Base-by-base conservation (phyloP, 2,113 vertebrate species). In the Periophthalmodon schlosseri region DNA sequence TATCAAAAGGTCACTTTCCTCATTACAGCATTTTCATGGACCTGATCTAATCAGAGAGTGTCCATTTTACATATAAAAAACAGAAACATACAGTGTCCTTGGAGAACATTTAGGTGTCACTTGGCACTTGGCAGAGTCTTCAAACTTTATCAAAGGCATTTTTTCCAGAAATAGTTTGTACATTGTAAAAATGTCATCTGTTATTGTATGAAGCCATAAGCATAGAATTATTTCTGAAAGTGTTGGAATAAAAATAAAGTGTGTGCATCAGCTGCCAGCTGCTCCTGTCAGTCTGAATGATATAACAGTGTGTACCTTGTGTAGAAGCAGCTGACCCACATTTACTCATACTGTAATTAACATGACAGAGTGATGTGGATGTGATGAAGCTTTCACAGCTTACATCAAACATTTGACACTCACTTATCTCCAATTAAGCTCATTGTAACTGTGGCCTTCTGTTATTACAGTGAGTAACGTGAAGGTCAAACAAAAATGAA, bases 1-100 rank as follows among this genome's bases (percentile, higher is more conserved):
- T 49, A 49, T 28, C 36, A 13, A 67, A 67, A 74, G 77, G 77
- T 70, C 63, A 4, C 28, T n/a, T 66, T 70, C 74, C 50, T 79
- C 60, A 69, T 69, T 73, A 78, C 5, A 3, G 21, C 2, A 11
- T 1, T 47, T 14, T 16, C 6, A 39, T 23, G 18, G 33, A 34
- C 60, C 54, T 60, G 21, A 14, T 60, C 12, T 28, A 60, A 60
- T 24, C 39, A 28, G 39, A 46, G 56, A 74, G 69, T 54, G 54
- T 57, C 58, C 15, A 1, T 8, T 16, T 33, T 3, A 14, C 28
- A 11, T 16, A 6, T 7, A 13, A 24, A 34, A 7, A 24, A 21
- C 4, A 18, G 36, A 20, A 46, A 60, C 16, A n/a, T 49, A 24
- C 39, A 44, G 36, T 5, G 36, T 39, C 36, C 5, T 5, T 23